Evolutionary conservation across 2,797 vertebrate species (phyloP).

Genomic region (Falco novaeseelandiae): DNA sequence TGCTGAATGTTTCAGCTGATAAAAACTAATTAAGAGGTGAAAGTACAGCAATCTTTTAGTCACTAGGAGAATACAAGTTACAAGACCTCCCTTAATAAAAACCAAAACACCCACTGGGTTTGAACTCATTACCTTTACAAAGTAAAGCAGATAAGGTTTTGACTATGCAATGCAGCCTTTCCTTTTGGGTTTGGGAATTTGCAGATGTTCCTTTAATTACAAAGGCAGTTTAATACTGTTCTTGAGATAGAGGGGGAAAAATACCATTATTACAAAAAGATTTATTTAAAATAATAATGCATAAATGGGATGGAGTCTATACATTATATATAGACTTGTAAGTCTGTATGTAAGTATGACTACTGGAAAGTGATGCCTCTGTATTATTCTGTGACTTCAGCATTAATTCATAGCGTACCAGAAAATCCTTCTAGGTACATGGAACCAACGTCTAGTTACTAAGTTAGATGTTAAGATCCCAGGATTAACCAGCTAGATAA

Average conservation of each 20-base stretch:
- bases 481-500: background rate
- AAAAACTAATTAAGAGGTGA: constrained; percentile 59
- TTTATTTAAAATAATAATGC: background rate
- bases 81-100: constrained; percentile 21
- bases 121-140: constrained; percentile 44
- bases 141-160: constrained; percentile 43
- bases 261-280: background rate
- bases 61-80: background rate
- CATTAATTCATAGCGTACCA: background rate
- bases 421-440: background rate
- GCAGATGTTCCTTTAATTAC: constrained; percentile 3
- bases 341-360: background rate
- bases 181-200: constrained; percentile 7
- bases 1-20: constrained; percentile 5
- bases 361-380: background rate
- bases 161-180: background rate
- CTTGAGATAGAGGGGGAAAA: background rate
- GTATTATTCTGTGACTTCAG: background rate
- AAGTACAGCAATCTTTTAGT: constrained; percentile 1
- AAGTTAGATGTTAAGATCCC: background rate
- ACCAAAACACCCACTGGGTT: constrained; percentile 10
- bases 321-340: background rate
- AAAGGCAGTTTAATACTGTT: background rate
- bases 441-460: background rate
- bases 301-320: background rate